A percentile compares a stretch with the other conserved stretches of the same genome.
Conservation (phyloP, 2,797 vertebrate species). For the Hypotaenidia okinawae region DNA sequence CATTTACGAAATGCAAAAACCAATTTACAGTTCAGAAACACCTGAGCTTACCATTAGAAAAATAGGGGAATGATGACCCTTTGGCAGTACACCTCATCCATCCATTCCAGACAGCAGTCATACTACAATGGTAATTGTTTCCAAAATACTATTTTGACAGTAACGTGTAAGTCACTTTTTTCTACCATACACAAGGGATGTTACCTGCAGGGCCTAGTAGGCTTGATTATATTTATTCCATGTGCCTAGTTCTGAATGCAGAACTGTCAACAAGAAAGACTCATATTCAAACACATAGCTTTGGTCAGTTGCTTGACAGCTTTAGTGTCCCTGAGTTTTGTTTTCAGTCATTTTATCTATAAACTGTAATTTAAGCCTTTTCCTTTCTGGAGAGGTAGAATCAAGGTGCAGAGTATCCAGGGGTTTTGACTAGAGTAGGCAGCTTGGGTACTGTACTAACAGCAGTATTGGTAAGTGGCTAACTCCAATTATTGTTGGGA, state of each 20-base stretch:
- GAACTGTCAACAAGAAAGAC: slow-evolving; percentile 6
- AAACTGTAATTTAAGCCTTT: not conserved
- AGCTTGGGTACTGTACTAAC: not conserved
- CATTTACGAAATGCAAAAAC: slow-evolving; percentile 67
- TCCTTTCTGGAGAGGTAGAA: not conserved
- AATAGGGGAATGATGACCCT: slow-evolving; percentile 80
- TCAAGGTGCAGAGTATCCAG: not conserved
- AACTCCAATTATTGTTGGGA: not conserved
- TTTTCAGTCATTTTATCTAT: not conserved
- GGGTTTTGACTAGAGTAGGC: not conserved
- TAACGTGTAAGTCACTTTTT: slow-evolving; percentile 79
- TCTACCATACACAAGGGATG: slow-evolving; percentile 76
- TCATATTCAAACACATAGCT: slow-evolving; percentile 12
- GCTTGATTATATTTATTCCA: slow-evolving; percentile 57
- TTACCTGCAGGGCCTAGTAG: slow-evolving; percentile 72
- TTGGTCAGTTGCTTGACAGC: not conserved
- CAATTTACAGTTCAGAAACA: slow-evolving; percentile 72
- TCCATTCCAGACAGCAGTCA: slow-evolving; percentile 78
- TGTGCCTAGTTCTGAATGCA: slow-evolving; percentile 39
- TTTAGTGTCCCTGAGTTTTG: not conserved
- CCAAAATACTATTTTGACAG: slow-evolving; percentile 83
- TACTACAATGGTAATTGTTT: slow-evolving; percentile 83
- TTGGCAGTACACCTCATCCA: slow-evolving; percentile 78
- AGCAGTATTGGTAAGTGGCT: not conserved
- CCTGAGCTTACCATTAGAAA: slow-evolving; percentile 78